Conservation (phyloP, 2,888 invertebrate species). For the Macrophya alboannulata region DNA sequence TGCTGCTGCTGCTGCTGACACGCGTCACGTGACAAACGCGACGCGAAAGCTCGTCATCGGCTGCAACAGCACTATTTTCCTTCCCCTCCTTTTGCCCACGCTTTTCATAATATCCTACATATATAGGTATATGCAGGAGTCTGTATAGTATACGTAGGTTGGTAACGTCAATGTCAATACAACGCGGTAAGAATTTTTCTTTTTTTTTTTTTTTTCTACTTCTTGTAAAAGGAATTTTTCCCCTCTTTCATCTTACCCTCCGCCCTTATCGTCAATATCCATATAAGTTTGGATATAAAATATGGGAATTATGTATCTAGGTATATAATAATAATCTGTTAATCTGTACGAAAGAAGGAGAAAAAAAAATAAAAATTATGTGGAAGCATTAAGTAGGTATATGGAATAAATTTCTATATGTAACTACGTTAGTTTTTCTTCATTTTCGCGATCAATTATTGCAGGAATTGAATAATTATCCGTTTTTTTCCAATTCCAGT, state of each 20-base stretch:
- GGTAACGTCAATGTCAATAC: neutral
- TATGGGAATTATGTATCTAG: too few species aligned
- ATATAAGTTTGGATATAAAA: too few species aligned
- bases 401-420: too few species aligned
- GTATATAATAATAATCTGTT: too few species aligned
- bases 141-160: neutral
- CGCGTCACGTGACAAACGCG: slow-evolving; percentile 49
- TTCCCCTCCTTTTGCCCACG: slow-evolving; percentile 74
- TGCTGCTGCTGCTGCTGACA: slow-evolving; percentile 70
- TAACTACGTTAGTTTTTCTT: too few species aligned
- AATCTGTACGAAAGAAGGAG: too few species aligned
- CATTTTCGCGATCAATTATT: too few species aligned
- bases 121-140: neutral
- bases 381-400: too few species aligned
- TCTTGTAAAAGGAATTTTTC: neutral
- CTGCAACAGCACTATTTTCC: slow-evolving; percentile 67
- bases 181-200: neutral
- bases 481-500: too few species aligned
- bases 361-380: too few species aligned
- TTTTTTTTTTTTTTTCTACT: neutral
- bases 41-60: slow-evolving; percentile 65
- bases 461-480: too few species aligned
- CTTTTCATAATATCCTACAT: slow-evolving; percentile 59
- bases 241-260: neutral
- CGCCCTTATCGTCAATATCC: too few species aligned